Percentiles rank a stretch among this genome's conserved stretches.
These are phyloP conservation scores for Pocillopora grandis DNA, from an alignment of 92 coral and sea anemone species.

Conservation along the genomic window DNA sequence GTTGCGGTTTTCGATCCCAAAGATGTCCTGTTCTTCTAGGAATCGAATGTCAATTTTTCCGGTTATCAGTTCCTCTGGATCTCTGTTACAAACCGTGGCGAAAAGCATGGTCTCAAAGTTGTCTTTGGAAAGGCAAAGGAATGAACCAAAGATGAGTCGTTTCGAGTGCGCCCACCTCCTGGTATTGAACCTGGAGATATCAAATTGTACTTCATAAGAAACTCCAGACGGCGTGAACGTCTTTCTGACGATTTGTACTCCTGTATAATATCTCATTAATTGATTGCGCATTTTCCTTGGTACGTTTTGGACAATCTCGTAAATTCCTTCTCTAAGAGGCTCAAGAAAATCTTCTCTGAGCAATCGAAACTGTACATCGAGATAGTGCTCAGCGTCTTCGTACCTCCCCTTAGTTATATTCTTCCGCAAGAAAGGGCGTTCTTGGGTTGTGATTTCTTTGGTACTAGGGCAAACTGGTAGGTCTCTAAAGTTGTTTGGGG, in stretches of 20 bases:
- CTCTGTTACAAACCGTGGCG: slow-evolving; percentile 74
- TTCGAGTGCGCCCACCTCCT: slow-evolving; percentile 73
- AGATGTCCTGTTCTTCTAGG: slow-evolving; percentile 52
- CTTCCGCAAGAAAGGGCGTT: slow-evolving; percentile 69
- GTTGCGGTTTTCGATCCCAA: slow-evolving; percentile 49
- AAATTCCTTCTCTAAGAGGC: slow-evolving; percentile 79
- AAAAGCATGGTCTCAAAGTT: slow-evolving; percentile 63
- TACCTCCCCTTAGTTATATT: slow-evolving; percentile 68
- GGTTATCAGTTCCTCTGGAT: slow-evolving; percentile 43
- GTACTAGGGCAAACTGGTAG: slow-evolving; percentile 68
- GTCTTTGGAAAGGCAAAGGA: slow-evolving; percentile 70
- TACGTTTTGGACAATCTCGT: slow-evolving; percentile 50
- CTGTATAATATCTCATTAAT: slow-evolving; percentile 54
- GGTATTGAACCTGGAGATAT: slow-evolving; percentile 47
- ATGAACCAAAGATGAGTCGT: slow-evolving; percentile 72
- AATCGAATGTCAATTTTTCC: slow-evolving; percentile 66
- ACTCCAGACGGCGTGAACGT: slow-evolving; percentile 60
- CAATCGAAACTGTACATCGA: slow-evolving; percentile 86
- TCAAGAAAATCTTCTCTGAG: slow-evolving; percentile 82
- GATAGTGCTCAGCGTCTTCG: slow-evolving; percentile 69
- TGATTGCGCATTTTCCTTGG: slow-evolving; percentile 55
- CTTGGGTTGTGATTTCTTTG: slow-evolving; percentile 60
- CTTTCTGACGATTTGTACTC: slow-evolving; percentile 52
- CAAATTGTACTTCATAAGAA: slow-evolving; percentile 56
- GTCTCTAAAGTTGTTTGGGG: slow-evolving; percentile 75